These are phyloP conservation scores for Merodon equestris DNA, from an alignment of 2,888 invertebrate genomes.

Conservation along the genomic window DNA sequence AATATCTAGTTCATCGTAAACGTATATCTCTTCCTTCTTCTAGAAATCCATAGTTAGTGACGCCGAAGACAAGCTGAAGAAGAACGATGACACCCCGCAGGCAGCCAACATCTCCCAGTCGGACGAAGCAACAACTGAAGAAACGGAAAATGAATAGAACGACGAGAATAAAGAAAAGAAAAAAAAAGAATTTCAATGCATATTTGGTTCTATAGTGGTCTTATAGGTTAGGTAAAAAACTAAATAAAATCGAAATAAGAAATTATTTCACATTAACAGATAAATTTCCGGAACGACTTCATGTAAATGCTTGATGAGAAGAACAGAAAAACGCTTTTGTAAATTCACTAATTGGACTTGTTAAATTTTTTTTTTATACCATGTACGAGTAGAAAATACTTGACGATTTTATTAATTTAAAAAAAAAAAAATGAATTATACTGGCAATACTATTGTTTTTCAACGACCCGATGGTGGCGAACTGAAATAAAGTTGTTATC, in stretches of 20 bases:
- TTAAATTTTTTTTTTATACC: conserved; percentile 17
- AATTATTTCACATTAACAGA: conserved; percentile 13
- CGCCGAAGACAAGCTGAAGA: conserved; percentile 48
- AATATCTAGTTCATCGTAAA: no score
- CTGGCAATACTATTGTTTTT: not conserved
- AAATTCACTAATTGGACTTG: conserved; percentile 23
- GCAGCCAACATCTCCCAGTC: conserved; percentile 38
- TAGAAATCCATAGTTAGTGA: conserved; percentile 63
- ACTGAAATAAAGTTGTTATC: conserved; percentile 35
- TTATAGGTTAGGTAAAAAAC: conserved; percentile 56
- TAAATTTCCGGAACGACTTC: conserved; percentile 32
- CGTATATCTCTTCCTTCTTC: conserved; percentile 33
- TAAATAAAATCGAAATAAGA: conserved; percentile 13
- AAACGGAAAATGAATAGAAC: conserved; percentile 42
- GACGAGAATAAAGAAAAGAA: conserved; percentile 27
- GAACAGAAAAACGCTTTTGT: conserved; percentile 33
- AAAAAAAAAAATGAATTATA: conserved; percentile 6
- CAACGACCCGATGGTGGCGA: no score
- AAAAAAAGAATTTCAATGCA: conserved; percentile 48
- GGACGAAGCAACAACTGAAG: conserved; percentile 41
- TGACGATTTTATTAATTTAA: conserved; percentile 3
- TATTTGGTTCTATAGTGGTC: conserved; percentile 59
- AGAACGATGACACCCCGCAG: conserved; percentile 33
- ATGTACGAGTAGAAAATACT: not conserved
- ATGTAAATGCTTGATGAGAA: conserved; percentile 15